Conservation (phyloP, 2,113 vertebrate species). For the Oncorhynchus mykiss region DNA sequence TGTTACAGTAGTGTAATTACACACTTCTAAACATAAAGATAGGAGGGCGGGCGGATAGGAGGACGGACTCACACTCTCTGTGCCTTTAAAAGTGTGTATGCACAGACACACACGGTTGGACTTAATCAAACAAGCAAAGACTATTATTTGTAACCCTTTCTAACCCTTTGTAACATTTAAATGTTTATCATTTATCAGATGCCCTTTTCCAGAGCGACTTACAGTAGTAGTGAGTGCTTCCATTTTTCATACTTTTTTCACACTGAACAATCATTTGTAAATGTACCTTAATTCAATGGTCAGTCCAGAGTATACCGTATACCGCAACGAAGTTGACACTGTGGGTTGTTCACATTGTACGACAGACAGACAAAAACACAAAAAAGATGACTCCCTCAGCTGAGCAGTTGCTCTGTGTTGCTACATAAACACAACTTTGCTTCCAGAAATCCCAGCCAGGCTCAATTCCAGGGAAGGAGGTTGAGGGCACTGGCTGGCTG, state of each 20-base stretch:
- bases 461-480: no score
- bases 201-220: no score
- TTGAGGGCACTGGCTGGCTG: no score
- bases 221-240: no score
- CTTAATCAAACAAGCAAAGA: no score
- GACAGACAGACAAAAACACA: neutral
- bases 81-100: no score
- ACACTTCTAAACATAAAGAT: neutral
- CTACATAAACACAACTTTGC: slow-evolving; percentile 22
- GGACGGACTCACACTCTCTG: no score
- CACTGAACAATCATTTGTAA: neutral
- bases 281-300: neutral
- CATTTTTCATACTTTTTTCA: no score
- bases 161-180: no score
- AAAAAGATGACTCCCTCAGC: neutral
- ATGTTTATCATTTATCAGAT: no score
- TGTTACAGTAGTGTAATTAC: neutral
- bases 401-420: neutral
- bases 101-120: no score
- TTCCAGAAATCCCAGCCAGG: slow-evolving; percentile 27
- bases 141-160: neutral
- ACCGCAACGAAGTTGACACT: neutral
- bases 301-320: neutral
- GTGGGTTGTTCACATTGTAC: neutral
- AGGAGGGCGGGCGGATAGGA: no score